Evolutionary conservation across 2,888 invertebrate genomes (phyloP), one percentile per base, ranked within the genome.

Genomic region (Steinernema hermaphroditum): DNA sequence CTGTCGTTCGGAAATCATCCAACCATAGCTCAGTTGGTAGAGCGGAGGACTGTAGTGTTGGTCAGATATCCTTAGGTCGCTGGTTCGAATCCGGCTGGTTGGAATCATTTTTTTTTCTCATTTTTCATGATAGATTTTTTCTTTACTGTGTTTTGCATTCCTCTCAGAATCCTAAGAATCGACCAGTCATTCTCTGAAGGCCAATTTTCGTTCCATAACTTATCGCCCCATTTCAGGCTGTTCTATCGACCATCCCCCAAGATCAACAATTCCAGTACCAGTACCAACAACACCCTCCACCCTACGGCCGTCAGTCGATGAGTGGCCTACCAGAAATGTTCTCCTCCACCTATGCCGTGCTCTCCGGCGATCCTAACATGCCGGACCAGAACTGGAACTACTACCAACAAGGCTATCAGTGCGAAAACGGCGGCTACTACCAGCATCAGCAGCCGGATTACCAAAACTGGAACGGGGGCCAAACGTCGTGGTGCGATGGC

Each of bases 1-100:
- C 4, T 8, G 37, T 12, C 12, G 6, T 37, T 37, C 12, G 37
- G 37, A 37, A 8, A 4, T 12, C 27, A 24, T 22, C 74, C 74
- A 72, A 75, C 76, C 76, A 77, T 77, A 77, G 77, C 77, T 77
- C 77, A 77, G 77, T 77, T 77, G 77, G 77, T 77, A 77, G 77
- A 77, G 77, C 77, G 77, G 77, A 77, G 76, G 77, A 77, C 77
- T 77, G 77, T 77, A 77, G 77, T 71, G 62, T 50, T 50, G 50
- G n/a, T 19, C 50, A 24, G 50, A 19, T 19, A 76, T 76, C 76
- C 74, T 72, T 76, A 76, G 76, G 76, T 76, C 76, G 72, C 76
- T 76, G 76, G 76, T 76, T 76, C 76, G 72, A 76, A 74, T 76
- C 76, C 76, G 76, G 76, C 72, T 74, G 74, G 74, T 72, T 69